phyloP scores from a whole-genome alignment of 1,140 invertebrate species.

The Tetranychus urticae region DNA sequence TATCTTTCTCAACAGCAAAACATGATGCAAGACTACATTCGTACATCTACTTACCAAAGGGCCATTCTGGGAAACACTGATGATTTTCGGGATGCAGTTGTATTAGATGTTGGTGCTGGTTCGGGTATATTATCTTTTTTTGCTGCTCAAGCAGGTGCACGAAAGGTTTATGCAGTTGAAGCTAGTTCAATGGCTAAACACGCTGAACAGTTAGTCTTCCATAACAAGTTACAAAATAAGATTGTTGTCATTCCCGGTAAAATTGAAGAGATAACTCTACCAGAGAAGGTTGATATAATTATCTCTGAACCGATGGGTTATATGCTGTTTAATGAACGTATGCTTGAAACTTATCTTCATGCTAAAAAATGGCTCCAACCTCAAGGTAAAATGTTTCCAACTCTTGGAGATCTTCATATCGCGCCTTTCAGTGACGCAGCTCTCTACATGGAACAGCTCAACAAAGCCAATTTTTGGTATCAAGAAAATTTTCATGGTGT shows the following conservation, averaged over 20 bases:
- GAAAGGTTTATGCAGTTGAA: constrained; percentile 91
- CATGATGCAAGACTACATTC: constrained; percentile 95
- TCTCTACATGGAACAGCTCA: constrained; percentile 92
- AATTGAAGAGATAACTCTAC: constrained; percentile 90
- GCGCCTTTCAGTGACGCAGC: constrained; percentile 97
- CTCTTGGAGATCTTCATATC: constrained; percentile 81
- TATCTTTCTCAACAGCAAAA: constrained; percentile 98
- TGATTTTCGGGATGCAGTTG: constrained; percentile 63
- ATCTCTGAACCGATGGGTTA: constrained; percentile 99
- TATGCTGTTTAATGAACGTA: constrained; percentile 97
- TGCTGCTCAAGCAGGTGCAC: constrained; percentile 86
- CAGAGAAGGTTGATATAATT: constrained; percentile 85
- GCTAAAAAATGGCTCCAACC: constrained; percentile 86
- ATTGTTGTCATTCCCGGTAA: constrained; percentile 88
- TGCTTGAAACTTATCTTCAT: constrained; percentile 96
- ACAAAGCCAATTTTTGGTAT: constrained; percentile 97
- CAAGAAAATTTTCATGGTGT: constrained; percentile 96
- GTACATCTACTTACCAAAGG: constrained; percentile 92
- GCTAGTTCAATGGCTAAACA: constrained; percentile 94
- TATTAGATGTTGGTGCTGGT: constrained; percentile 88
- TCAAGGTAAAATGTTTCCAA: constrained; percentile 86
- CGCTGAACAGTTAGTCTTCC: constrained; percentile 68
- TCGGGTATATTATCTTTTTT: constrained; percentile 97
- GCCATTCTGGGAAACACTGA: constrained; percentile 78
- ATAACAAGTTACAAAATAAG: constrained; percentile 61